Evolutionary conservation across 2,113 vertebrate genomes (phyloP), one percentile per base, ranked within the genome.

Genomic region (Salvator merianae): DNA sequence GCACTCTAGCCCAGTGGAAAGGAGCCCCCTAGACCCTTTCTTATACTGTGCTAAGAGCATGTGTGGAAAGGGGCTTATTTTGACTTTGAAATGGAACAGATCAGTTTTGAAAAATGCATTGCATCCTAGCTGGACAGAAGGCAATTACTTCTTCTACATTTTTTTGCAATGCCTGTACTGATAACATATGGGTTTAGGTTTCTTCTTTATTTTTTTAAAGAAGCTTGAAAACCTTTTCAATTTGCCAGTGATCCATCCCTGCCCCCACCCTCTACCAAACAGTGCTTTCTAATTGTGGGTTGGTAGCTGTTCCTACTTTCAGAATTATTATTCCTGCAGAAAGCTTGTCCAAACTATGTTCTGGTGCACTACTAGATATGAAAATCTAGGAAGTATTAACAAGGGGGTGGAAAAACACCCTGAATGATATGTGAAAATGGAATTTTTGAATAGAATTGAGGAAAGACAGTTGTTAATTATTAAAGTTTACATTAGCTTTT

Each of bases 401-500:
- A 86, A 77, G 30, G 7, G 2, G 4, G 55, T 74, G 84, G 86
- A 43, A 28, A 69, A 38, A 12, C 24, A 36, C n/a, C 32, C 53
- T 28, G 69, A 72, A 74, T 38, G 7, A 71, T 82, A 59, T 26
- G 81, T 34, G 9, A 83, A 88, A 86, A 81, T 7, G 65, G n/a
- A 26, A 50, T 81, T 85, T n/a, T 34, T 87, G 84, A 84, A 82
- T 86, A 26, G 36, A 81, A 76, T 68, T 73, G 68, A 47, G 70
- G 4, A 34, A 76, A 71, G 20, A 1, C 32, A 80, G 55, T 30
- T 50, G 7, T 82, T 86, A 80, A 65, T 86, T 68, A 76, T 62
- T 88, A 87, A 55, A 0, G 63, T 71, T 84, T 82, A 8, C 77
- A 87, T 84, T 84, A 82, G 50, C 8, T 90, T 91, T 79, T 83